A percentile compares a stretch with the other conserved stretches of the same genome.
Evolutionary conservation across 2,113 vertebrate genomes (phyloP).

Genomic region (Gallinago paraguaiae): DNA sequence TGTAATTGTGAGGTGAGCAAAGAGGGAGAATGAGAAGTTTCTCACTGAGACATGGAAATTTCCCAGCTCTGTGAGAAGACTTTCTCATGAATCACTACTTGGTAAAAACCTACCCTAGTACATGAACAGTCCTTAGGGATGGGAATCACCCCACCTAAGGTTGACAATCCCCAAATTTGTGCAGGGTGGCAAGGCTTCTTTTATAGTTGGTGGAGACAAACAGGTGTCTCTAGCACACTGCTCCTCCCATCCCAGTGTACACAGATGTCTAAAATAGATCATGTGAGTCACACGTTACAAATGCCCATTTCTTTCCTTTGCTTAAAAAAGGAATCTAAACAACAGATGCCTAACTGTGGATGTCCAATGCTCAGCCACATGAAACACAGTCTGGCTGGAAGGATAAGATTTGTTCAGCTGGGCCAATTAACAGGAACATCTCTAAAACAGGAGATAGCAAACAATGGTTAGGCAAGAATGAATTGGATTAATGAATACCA

Average conservation of each 20-base stretch:
- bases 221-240: neutral
- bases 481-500: neutral
- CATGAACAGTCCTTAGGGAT: neutral
- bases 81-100: neutral
- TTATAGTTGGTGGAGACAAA: neutral
- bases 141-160: neutral
- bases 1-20: neutral
- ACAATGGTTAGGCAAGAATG: neutral
- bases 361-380: neutral
- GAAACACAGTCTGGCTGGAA: neutral
- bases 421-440: neutral
- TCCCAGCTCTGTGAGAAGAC: neutral
- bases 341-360: conserved; percentile 40
- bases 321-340: conserved; percentile 31
- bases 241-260: conserved; percentile 25
- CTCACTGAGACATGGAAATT: conserved; percentile 18
- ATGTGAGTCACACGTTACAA: conserved; percentile 43
- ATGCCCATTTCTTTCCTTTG: neutral
- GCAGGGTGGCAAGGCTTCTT: neutral
- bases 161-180: neutral
- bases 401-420: conserved; percentile 7
- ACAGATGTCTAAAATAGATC: conserved; percentile 52
- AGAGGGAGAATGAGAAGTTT: neutral
- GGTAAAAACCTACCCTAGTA: neutral
- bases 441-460: conserved; percentile 1